Percentiles rank a stretch among this genome's conserved stretches.
Evolutionary conservation across 2,888 invertebrate species (phyloP).

Genomic region (Phanerotoma sp.): DNA sequence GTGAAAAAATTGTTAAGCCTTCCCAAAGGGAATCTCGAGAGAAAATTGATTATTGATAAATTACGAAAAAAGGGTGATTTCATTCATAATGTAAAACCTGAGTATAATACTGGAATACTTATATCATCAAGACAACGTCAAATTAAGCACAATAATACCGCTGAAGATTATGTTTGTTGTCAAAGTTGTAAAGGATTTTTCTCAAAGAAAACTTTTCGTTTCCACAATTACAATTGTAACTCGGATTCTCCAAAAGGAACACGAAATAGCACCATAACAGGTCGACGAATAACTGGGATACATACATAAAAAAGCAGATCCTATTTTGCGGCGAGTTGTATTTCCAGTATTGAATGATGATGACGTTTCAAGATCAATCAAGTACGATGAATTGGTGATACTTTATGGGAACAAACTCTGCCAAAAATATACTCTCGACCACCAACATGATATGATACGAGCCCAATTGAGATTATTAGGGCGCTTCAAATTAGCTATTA

Average conservation of each 20-base stretch:
- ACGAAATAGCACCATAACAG: too few species aligned
- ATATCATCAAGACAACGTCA: conserved; percentile 20
- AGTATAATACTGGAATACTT: conserved; percentile 15
- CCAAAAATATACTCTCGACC: conserved; percentile 16
- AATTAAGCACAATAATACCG: conserved; percentile 3
- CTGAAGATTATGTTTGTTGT: conserved; percentile 26
- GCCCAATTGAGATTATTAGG: conserved; percentile 21
- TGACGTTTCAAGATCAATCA: conserved; percentile 6
- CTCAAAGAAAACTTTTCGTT: conserved; percentile 25
- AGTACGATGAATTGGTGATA: conserved; percentile 26
- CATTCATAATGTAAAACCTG: conserved; percentile 12
- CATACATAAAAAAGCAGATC: too few species aligned
- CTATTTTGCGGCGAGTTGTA: conserved; percentile 9
- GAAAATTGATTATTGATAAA: conserved; percentile 9
- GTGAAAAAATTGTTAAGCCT: conserved; percentile 13
- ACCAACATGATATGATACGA: conserved; percentile 24
- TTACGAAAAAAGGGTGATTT: conserved; percentile 25
- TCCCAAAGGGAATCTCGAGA: conserved; percentile 14
- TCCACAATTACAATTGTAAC: background rate
- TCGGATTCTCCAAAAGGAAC: too few species aligned
- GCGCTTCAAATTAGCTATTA: conserved; percentile 18
- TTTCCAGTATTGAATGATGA: conserved; percentile 24
- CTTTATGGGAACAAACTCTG: conserved; percentile 24
- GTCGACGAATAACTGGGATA: too few species aligned
- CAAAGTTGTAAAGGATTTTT: conserved; percentile 29